These are phyloP conservation scores for Ophion ventricosus DNA, from an alignment of 2,888 invertebrate genomes.

Conservation along the genomic window DNA sequence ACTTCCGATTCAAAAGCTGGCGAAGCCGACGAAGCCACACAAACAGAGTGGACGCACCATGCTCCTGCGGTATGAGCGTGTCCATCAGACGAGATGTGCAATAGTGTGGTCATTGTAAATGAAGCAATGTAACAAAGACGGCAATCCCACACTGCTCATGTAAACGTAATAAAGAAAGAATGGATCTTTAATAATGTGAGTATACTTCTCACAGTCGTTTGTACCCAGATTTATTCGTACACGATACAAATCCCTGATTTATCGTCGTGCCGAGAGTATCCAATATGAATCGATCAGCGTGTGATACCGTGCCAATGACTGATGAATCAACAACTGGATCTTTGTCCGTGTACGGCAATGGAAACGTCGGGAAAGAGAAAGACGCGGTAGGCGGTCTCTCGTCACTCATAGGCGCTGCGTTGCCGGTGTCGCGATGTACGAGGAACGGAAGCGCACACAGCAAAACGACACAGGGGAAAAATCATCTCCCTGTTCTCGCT, in stretches of 20 bases:
- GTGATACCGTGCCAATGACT: conserved; percentile 26
- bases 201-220: not conserved
- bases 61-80: too few species aligned
- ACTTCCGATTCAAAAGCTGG: not conserved
- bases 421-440: conserved; percentile 40
- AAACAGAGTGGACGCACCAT: not conserved
- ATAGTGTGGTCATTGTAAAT: not conserved
- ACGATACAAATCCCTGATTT: not conserved
- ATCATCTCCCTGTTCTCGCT: conserved; percentile 73
- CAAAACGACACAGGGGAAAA: conserved; percentile 68
- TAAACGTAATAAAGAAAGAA: not conserved
- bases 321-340: not conserved
- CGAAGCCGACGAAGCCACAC: not conserved
- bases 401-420: conserved; percentile 18
- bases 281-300: not conserved
- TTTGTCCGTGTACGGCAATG: not conserved
- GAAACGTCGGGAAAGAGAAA: conserved; percentile 21
- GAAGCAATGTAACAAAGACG: not conserved
- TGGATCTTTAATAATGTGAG: not conserved
- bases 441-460: conserved; percentile 3
- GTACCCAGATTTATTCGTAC: not conserved
- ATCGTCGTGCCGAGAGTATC: not conserved
- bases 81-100: not conserved
- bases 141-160: not conserved
- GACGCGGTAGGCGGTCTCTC: conserved; percentile 56